Conservation (phyloP, 2,888 invertebrate genomes). For the Synanthedon formicaeformis region DNA sequence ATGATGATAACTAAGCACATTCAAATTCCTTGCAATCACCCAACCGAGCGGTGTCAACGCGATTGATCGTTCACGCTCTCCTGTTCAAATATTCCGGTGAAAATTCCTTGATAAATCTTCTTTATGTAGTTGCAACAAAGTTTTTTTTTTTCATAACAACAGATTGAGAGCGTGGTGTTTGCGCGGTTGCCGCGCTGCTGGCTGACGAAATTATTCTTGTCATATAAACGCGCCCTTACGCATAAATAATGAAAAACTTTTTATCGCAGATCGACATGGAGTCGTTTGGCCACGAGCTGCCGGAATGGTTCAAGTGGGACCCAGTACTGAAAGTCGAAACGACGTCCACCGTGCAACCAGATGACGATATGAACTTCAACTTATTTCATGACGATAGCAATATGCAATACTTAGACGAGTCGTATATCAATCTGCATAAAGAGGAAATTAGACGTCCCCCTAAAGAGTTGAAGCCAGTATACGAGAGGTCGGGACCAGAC, state of each 20-base stretch:
- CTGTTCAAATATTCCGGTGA: no score
- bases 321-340: slow-evolving; percentile 50
- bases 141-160: no score
- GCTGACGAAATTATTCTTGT: no score
- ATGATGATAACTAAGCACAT: no score
- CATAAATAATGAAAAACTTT: neutral
- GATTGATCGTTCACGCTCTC: no score
- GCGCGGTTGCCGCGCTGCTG: no score
- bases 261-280: slow-evolving; percentile 51
- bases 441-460: slow-evolving; percentile 57
- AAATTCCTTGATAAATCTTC: no score
- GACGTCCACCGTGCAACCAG: slow-evolving; percentile 50
- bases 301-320: slow-evolving; percentile 63
- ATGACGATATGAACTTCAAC: slow-evolving; percentile 52
- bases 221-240: no score
- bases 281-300: slow-evolving; percentile 46
- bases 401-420: slow-evolving; percentile 58
- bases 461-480: slow-evolving; percentile 40
- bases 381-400: slow-evolving; percentile 59
- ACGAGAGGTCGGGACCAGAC: slow-evolving; percentile 54
- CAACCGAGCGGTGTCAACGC: no score
- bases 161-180: no score
- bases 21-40: no score
- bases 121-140: no score
- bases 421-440: slow-evolving; percentile 58